Evolutionary conservation across 92 coral and sea anemone genomes (phyloP).

Genomic region (Epizoanthus stellaris): DNA sequence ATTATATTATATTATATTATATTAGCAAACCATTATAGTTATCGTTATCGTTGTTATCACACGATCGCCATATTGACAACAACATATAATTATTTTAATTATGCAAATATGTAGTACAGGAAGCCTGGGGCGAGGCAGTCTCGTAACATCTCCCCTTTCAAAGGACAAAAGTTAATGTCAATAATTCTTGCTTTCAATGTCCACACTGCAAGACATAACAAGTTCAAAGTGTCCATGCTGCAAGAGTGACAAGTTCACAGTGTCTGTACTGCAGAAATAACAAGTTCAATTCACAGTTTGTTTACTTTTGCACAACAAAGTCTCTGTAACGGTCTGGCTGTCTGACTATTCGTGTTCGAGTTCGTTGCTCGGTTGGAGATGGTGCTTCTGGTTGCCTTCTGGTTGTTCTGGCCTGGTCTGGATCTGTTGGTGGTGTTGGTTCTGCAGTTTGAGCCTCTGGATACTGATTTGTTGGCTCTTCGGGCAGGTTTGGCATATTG

Average conservation of each 20-base stretch:
- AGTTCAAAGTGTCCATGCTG: not conserved
- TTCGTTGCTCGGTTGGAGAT: constrained; percentile 1
- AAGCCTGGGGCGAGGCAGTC: not conserved
- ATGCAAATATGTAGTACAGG: not conserved
- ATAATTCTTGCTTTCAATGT: not conserved
- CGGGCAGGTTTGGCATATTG: too few species aligned
- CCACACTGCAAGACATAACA: not conserved
- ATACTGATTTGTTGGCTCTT: not conserved
- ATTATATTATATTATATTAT: too few species aligned
- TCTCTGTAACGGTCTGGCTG: not conserved
- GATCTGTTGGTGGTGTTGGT: too few species aligned
- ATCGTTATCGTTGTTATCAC: too few species aligned
- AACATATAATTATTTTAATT: too few species aligned
- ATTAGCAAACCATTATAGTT: too few species aligned
- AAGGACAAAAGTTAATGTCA: not conserved
- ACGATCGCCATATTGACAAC: too few species aligned
- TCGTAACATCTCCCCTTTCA: constrained; percentile 1
- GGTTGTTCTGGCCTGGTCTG: not conserved
- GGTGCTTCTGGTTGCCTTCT: not conserved
- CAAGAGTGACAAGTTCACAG: not conserved
- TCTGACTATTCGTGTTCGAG: not conserved
- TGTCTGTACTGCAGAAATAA: not conserved
- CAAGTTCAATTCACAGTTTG: not conserved
- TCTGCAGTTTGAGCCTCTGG: not conserved
- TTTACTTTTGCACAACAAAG: not conserved